Conservation (phyloP, 2,888 invertebrate genomes). For the Galerucella pusilla region DNA sequence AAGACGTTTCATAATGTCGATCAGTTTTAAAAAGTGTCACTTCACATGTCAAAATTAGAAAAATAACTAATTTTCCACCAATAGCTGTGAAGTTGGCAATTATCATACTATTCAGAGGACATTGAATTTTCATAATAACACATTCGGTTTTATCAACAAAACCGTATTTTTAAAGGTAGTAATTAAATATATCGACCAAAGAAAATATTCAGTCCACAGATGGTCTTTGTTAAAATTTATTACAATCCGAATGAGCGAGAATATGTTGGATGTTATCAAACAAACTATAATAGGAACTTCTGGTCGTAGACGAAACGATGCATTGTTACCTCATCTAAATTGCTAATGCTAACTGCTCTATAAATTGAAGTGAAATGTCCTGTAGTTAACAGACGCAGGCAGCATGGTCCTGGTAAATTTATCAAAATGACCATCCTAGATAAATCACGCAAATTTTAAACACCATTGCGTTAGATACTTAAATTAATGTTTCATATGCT, state of each 20-base stretch:
- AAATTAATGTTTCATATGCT: too few relatives aligned
- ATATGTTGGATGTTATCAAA: slow-evolving; percentile 50
- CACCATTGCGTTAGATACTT: neutral
- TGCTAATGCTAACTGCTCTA: slow-evolving; percentile 59
- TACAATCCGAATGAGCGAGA: slow-evolving; percentile 14
- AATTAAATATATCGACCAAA: too few relatives aligned
- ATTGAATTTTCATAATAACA: too few relatives aligned
- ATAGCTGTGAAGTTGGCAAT: too few relatives aligned
- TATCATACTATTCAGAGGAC: too few relatives aligned
- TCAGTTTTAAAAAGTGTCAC: too few relatives aligned
- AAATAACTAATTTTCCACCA: too few relatives aligned
- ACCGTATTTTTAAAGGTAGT: too few relatives aligned
- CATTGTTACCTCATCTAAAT: slow-evolving; percentile 57
- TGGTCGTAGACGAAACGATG: slow-evolving; percentile 43
- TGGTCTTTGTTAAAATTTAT: neutral
- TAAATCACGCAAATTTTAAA: slow-evolving; percentile 48
- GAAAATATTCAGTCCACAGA: neutral
- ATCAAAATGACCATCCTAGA: slow-evolving; percentile 50
- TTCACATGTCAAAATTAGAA: too few relatives aligned
- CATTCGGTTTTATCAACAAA: too few relatives aligned
- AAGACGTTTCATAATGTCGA: too few relatives aligned
- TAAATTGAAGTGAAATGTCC: slow-evolving; percentile 55
- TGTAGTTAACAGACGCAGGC: slow-evolving; percentile 52
- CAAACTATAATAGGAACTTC: slow-evolving; percentile 42
- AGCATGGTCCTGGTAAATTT: slow-evolving; percentile 49